A percentile compares a stretch with the other conserved stretches of the same genome.
Evolutionary conservation across 2,888 invertebrate genomes (phyloP).

Genomic region (Stenoptilia bipunctidactyla): DNA sequence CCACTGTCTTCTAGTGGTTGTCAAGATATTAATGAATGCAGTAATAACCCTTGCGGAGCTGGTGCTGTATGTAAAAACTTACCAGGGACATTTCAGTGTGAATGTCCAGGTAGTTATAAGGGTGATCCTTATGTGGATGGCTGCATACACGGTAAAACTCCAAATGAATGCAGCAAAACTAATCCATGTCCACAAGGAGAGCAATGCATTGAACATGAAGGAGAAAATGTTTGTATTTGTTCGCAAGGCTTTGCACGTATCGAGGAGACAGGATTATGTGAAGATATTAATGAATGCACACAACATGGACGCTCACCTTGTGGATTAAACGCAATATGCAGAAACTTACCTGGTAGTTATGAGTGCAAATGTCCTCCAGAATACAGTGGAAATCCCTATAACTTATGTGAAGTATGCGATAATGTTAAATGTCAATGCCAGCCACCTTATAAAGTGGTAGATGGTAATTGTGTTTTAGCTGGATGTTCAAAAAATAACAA

Average conservation of each 20-base stretch:
- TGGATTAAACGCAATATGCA: slow-evolving; percentile 90
- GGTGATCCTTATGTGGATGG: slow-evolving; percentile 87
- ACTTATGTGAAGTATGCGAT: slow-evolving; percentile 87
- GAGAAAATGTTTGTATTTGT: slow-evolving; percentile 89
- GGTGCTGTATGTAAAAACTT: slow-evolving; percentile 92
- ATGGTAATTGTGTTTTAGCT: slow-evolving; percentile 86
- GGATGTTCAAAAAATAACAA: slow-evolving; percentile 85
- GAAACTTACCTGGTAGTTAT: slow-evolving; percentile 93
- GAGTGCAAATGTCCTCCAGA: slow-evolving; percentile 92
- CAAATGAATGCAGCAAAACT: slow-evolving; percentile 78
- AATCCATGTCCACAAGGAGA: slow-evolving; percentile 88
- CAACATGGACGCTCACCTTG: slow-evolving; percentile 84
- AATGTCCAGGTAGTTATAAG: slow-evolving; percentile 85
- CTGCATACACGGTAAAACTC: slow-evolving; percentile 75
- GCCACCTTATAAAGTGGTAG: slow-evolving; percentile 86
- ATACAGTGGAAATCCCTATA: slow-evolving; percentile 91
- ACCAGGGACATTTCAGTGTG: slow-evolving; percentile 87
- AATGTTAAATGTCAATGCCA: slow-evolving; percentile 89
- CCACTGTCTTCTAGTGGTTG: slow-evolving; percentile 78
- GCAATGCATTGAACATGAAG: slow-evolving; percentile 85
- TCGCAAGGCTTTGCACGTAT: slow-evolving; percentile 88
- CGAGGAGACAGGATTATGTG: slow-evolving; percentile 79
- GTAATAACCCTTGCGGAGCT: slow-evolving; percentile 80
- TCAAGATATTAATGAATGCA: slow-evolving; percentile 91
- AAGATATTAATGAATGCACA: slow-evolving; percentile 89